Evolutionary conservation across 2,797 vertebrate species (phyloP).

Genomic region (Sciurus carolinensis): DNA sequence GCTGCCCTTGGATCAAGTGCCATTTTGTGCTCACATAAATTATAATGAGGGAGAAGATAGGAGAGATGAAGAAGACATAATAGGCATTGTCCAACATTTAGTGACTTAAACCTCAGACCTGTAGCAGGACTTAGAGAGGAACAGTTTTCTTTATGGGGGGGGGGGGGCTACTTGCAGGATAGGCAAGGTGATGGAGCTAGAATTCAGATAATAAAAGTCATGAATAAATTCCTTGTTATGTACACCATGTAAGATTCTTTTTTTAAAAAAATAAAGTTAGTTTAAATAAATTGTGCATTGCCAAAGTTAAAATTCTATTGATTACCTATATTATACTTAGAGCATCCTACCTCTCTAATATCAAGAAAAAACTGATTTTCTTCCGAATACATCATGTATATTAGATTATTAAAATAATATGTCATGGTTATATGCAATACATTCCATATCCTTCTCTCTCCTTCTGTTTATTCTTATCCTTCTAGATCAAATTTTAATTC

Average conservation of each 20-base stretch:
- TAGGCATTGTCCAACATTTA: not conserved
- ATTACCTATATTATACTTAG: not conserved
- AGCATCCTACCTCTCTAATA: not conserved
- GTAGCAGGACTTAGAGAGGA: not conserved
- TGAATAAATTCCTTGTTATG: not conserved
- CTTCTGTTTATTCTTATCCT: not conserved
- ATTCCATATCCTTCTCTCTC: too few relatives aligned
- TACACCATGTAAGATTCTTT: not conserved
- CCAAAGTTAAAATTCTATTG: slow-evolving; percentile 28
- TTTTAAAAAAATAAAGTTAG: not conserved
- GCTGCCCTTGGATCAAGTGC: not conserved
- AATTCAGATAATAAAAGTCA: not conserved
- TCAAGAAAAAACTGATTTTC: slow-evolving; percentile 13
- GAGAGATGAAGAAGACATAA: not conserved
- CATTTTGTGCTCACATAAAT: not conserved
- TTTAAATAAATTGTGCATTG: not conserved
- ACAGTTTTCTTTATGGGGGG: not conserved
- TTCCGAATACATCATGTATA: not conserved
- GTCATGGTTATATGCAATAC: not conserved
- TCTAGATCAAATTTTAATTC: not conserved
- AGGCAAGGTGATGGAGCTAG: not conserved
- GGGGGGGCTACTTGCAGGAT: not conserved
- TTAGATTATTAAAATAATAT: slow-evolving; percentile 33
- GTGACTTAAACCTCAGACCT: not conserved
- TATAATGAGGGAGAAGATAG: not conserved